Percentiles rank a stretch among this genome's conserved stretches.
Evolutionary conservation across 2,797 vertebrate species (phyloP).

Genomic region (Hemibagrus guttatus): DNA sequence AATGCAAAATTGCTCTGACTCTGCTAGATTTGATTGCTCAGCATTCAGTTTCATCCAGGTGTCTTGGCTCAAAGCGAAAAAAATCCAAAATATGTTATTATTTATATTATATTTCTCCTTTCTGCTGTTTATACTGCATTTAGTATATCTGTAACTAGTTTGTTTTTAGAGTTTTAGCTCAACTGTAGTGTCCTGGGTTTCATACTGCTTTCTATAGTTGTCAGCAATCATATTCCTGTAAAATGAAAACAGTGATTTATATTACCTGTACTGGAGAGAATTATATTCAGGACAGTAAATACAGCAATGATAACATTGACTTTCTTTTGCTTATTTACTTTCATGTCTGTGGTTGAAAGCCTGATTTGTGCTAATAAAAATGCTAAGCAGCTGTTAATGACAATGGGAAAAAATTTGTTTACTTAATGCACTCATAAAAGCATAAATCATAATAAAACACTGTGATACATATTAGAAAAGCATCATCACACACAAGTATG

Average conservation of each 20-base stretch:
- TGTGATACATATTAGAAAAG: neutral
- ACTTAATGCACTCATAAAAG: neutral
- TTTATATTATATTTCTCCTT: neutral
- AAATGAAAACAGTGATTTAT: neutral
- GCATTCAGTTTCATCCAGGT: neutral
- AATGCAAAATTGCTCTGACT: neutral
- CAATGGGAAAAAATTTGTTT: neutral
- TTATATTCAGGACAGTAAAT: neutral
- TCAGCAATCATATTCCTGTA: neutral
- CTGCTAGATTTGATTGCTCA: neutral
- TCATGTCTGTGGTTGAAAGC: neutral
- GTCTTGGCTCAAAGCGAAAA: neutral
- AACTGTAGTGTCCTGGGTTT: neutral
- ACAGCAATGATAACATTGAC: neutral
- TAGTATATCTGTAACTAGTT: neutral
- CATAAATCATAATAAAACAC: neutral
- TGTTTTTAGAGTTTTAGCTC: neutral
- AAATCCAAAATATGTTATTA: neutral
- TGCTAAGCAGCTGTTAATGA: neutral
- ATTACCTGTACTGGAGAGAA: neutral
- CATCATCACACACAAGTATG: neutral
- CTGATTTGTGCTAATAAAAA: neutral
- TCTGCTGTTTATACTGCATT: neutral
- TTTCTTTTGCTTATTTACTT: neutral
- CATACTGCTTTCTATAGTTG: neutral